These are phyloP conservation scores for Pheosia gnoma DNA, from an alignment of 2,888 invertebrate species.

Conservation along the genomic window DNA sequence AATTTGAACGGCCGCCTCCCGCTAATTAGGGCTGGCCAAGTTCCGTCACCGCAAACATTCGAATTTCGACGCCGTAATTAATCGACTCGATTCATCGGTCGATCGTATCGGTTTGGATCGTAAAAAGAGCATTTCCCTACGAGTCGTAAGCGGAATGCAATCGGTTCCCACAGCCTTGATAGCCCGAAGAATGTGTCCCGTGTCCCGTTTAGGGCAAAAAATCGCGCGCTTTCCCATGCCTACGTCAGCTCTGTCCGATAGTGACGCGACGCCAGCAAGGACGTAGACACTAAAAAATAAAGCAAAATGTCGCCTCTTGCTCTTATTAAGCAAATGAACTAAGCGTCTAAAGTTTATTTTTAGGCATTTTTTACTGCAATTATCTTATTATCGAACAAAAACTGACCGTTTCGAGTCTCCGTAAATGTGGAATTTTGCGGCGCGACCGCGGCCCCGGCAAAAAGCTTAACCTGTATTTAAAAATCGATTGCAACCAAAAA, in stretches of 20 bases:
- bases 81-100: constrained; percentile 71
- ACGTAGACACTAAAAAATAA: constrained; percentile 31
- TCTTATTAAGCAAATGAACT: constrained; percentile 34
- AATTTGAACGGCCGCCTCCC: constrained; percentile 32
- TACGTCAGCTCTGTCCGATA: constrained; percentile 61
- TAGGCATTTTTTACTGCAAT: constrained; percentile 40
- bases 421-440: constrained; percentile 51
- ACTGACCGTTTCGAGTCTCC: constrained; percentile 24
- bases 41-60: constrained; percentile 62
- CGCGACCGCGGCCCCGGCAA: constrained; percentile 38
- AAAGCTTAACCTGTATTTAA: constrained; percentile 80
- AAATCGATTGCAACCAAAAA: constrained; percentile 84
- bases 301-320: constrained; percentile 16
- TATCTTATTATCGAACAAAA: constrained; percentile 57
- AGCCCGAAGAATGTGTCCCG: constrained; percentile 65
- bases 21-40: constrained; percentile 63
- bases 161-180: constrained; percentile 81
- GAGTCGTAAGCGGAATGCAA: constrained; percentile 66
- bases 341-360: constrained; percentile 33
- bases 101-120: constrained; percentile 72
- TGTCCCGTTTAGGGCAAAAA: constrained; percentile 71
- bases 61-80: constrained; percentile 64
- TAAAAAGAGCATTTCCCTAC: constrained; percentile 74
- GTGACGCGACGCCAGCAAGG: constrained; percentile 56
- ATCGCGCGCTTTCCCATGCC: constrained; percentile 77